These are phyloP conservation scores for Pygoscelis antarcticus DNA, from an alignment of 2,113 vertebrate genomes.

Conservation along the genomic window DNA sequence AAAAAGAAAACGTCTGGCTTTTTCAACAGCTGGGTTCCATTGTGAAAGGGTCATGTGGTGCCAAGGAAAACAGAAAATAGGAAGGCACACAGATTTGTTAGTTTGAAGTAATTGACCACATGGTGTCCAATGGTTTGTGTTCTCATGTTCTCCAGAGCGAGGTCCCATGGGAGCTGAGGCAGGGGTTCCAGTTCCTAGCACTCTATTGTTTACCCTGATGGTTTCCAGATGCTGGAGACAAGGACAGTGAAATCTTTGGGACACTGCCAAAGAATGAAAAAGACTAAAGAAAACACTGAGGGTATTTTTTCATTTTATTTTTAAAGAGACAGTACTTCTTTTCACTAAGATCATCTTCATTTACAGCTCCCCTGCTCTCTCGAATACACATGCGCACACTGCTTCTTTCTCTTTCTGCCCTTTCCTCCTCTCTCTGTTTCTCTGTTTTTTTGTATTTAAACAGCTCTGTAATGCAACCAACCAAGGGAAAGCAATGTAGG, in stretches of 20 bases:
- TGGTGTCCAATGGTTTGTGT: constrained; percentile 80
- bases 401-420: neutral
- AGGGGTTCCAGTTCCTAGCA: constrained; percentile 84
- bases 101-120: constrained; percentile 85
- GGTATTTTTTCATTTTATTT: constrained; percentile 45
- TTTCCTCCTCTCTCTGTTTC: neutral
- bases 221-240: constrained; percentile 91
- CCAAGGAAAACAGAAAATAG: constrained; percentile 87
- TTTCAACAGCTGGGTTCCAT: constrained; percentile 80
- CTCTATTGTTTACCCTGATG: constrained; percentile 95
- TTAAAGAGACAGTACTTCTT: constrained; percentile 51
- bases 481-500: neutral
- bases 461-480: neutral
- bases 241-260: constrained; percentile 83
- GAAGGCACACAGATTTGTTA: constrained; percentile 82
- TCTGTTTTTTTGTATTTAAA: neutral
- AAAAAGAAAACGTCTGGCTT: constrained; percentile 58
- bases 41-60: constrained; percentile 70
- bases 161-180: constrained; percentile 84
- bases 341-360: neutral
- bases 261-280: constrained; percentile 76
- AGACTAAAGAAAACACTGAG: constrained; percentile 79
- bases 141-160: constrained; percentile 82
- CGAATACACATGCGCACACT: neutral
- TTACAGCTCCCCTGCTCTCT: neutral